phyloP scores from a whole-genome alignment of 2,113 vertebrate genomes.

The Nicator chloris region DNA sequence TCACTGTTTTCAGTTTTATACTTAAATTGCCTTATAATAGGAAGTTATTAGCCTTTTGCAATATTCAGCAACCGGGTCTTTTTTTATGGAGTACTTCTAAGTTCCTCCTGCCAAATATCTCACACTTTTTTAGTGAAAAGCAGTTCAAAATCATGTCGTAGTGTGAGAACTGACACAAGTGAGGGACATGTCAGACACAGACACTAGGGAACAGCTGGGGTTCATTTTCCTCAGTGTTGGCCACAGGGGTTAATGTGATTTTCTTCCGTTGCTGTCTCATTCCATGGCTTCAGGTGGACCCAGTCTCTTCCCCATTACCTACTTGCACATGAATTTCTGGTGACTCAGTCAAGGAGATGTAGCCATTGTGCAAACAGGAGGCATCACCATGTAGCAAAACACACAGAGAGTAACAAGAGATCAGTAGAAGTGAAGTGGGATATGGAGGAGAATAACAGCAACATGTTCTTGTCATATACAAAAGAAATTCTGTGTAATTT shows the following conservation, averaged over 20 bases:
- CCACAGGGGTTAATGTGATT: neutral
- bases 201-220: accelerated
- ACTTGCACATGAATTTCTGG: neutral
- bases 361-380: neutral
- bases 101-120: neutral
- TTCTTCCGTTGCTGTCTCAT: neutral
- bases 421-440: neutral
- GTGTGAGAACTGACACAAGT: neutral
- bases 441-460: neutral
- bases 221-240: neutral
- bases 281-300: neutral
- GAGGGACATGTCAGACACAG: neutral
- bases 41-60: neutral
- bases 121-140: neutral
- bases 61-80: neutral
- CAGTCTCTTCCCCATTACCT: neutral
- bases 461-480: accelerated
- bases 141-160: neutral
- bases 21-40: neutral
- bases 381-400: neutral
- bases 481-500: neutral
- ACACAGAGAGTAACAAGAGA: neutral
- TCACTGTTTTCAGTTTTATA: neutral
- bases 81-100: neutral
- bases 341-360: neutral